These are phyloP conservation scores for Eolophus roseicapilla DNA, from an alignment of 2,113 vertebrate genomes.

Conservation along the genomic window DNA sequence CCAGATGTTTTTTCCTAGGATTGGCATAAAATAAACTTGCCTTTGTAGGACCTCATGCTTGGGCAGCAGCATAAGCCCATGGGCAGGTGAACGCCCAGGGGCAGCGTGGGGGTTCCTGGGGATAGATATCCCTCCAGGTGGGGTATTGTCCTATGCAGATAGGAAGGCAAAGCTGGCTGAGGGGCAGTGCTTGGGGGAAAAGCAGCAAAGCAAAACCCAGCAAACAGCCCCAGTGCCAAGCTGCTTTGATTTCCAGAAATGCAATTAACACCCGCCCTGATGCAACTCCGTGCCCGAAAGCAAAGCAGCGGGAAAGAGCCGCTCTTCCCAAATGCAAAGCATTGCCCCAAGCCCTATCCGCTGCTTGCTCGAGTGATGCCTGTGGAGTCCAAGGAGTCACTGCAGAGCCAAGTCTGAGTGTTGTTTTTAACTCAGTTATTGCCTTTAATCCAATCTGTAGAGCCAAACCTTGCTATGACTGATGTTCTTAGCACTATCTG, in stretches of 20 bases:
- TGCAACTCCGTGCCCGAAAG: neutral
- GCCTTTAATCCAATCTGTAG: neutral
- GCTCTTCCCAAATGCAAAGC: neutral
- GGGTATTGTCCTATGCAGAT: neutral
- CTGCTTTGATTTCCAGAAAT: constrained; percentile 34
- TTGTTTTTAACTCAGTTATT: neutral
- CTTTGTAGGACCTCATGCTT: neutral
- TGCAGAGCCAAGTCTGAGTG: neutral
- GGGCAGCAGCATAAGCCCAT: neutral
- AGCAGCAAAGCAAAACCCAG: neutral
- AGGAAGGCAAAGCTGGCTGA: neutral
- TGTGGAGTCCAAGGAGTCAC: neutral
- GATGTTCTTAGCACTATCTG: neutral
- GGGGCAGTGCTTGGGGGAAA: neutral
- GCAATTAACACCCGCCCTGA: neutral
- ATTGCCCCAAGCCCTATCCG: neutral
- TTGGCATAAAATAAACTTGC: neutral
- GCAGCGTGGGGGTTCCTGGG: neutral
- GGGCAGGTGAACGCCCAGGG: neutral
- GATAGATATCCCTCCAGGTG: neutral
- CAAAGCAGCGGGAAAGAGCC: neutral
- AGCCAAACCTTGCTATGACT: neutral
- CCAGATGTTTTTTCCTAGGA: neutral
- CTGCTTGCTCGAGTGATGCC: neutral
- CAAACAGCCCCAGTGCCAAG: neutral